phyloP scores from a whole-genome alignment of 1,140 invertebrate genomes.

The Odontomachus brunneus region DNA sequence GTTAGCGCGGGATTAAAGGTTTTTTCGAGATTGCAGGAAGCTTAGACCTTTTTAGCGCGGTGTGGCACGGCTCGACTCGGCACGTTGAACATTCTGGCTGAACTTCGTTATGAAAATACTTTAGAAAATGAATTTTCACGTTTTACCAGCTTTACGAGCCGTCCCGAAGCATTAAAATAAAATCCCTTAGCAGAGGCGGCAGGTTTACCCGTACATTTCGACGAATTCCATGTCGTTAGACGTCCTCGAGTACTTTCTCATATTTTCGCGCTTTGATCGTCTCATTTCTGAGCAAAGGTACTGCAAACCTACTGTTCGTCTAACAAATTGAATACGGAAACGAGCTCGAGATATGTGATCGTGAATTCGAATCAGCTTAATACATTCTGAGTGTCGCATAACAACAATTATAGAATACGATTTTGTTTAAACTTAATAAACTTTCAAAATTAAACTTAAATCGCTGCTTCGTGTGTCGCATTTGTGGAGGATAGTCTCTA shows the following conservation, averaged over 20 bases:
- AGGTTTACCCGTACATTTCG: too few relatives aligned
- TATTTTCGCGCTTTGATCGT: background rate
- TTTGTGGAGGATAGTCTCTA: too few relatives aligned
- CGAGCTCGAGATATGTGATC: background rate
- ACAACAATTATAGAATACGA: background rate
- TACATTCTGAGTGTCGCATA: background rate
- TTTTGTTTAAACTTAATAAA: too few relatives aligned
- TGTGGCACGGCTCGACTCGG: conserved; percentile 1
- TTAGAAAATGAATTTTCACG: conserved; percentile 44
- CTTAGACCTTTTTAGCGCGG: conserved; percentile 53
- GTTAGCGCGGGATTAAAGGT: conserved; percentile 55
- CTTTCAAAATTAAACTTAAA: too few relatives aligned
- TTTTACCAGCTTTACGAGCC: conserved; percentile 32
- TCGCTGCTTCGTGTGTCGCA: too few relatives aligned
- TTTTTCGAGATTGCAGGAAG: conserved; percentile 47
- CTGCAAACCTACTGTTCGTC: background rate
- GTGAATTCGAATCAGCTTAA: background rate
- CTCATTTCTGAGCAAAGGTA: background rate
- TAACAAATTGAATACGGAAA: too few relatives aligned
- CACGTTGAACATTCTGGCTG: conserved; percentile 47
- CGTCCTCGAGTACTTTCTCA: background rate
- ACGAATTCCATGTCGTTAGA: conserved; percentile 1
- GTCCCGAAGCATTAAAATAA: conserved; percentile 37
- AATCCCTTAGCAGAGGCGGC: background rate
- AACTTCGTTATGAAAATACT: conserved; percentile 60